A percentile compares a stretch with the other conserved stretches of the same genome.
phyloP scores from a whole-genome alignment of 2,797 vertebrate genomes.

The Gallinago solitaria region DNA sequence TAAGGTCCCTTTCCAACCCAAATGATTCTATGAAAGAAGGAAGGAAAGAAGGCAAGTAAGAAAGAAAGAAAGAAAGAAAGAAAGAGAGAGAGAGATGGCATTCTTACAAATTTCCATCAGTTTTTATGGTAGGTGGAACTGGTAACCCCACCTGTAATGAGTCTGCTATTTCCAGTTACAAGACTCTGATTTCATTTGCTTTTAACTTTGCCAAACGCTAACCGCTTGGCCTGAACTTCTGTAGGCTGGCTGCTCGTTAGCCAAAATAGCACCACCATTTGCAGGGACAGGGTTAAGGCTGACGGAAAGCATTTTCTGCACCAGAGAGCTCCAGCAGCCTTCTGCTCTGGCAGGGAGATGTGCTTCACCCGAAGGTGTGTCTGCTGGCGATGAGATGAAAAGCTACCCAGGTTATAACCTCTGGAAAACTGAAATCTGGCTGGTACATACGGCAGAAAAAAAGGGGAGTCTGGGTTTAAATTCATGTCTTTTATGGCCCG shows the following conservation, averaged over 20 bases:
- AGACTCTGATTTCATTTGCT: constrained; percentile 1
- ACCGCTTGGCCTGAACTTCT: neutral
- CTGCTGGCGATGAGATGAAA: neutral
- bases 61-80: too few species aligned
- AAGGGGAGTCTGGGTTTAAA: neutral
- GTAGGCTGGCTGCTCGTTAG: neutral
- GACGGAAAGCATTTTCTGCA: neutral
- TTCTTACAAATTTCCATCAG: neutral
- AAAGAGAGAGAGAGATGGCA: too few species aligned
- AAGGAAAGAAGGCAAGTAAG: too few species aligned
- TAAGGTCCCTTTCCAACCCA: too few species aligned
- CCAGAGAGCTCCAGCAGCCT: fast-evolving
- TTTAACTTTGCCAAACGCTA: neutral
- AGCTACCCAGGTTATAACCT: neutral
- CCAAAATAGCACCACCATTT: neutral
- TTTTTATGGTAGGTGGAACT: constrained; percentile 5
- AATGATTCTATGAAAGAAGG: too few species aligned
- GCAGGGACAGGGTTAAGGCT: neutral
- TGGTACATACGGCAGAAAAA: neutral
- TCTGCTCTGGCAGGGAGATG: neutral
- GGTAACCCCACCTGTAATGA: neutral
- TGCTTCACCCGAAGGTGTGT: neutral
- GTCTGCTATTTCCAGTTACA: neutral
- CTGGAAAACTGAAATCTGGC: neutral
- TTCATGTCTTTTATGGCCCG: neutral